Evolutionary conservation across 2,797 vertebrate species (phyloP), one percentile per base, ranked within the genome.

Genomic region (Chloroceryle inda): DNA sequence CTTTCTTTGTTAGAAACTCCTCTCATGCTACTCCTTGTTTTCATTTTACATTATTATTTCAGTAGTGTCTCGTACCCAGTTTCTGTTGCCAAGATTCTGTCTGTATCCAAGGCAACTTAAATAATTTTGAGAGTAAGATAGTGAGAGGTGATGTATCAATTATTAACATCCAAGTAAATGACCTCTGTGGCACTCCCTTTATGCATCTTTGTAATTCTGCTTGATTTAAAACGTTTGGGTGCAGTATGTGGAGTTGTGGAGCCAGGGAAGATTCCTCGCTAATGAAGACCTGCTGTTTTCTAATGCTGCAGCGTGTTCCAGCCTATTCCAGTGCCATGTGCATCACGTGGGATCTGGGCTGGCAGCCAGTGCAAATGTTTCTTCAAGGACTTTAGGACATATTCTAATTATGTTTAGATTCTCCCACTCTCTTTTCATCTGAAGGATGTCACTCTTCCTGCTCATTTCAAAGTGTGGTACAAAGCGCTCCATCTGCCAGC

Each of bases 351-450:
- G 84, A 58, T 96, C 96, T 96, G 97, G 96, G 96, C 96, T 96
- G 66, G 22, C 79, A 95, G 95, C 96, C 96, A 97, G 91, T 42
- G 80, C 93, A 94, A 97, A 96, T 89, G 89, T 96, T 97, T 94
- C 88, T 96, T 94, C 95, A 96, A 97, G 88, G 95, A 91, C 95
- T 93, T 89, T n/a, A 95, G 94, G 97, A 95, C 94, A 91, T 96
- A 97, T 91, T 95, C 92, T 97, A 93, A 97, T 96, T 96, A 91
- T 73, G 86, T 94, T 96, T 96, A 92, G 92, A 91, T 94, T 95
- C 86, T 94, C 85, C 91, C 80, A 85, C 87, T 94, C 81, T 75
- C 90, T 93, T 97, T 95, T 91, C 92, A 88, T 88, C 86, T 96
- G 92, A 94, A 93, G 85, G 95, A 94, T 95, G 82, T 59, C 91